Evolutionary conservation across 2,113 vertebrate genomes (phyloP), one percentile per base, ranked within the genome.

Genomic region (Trichomycterus rosablanca): DNA sequence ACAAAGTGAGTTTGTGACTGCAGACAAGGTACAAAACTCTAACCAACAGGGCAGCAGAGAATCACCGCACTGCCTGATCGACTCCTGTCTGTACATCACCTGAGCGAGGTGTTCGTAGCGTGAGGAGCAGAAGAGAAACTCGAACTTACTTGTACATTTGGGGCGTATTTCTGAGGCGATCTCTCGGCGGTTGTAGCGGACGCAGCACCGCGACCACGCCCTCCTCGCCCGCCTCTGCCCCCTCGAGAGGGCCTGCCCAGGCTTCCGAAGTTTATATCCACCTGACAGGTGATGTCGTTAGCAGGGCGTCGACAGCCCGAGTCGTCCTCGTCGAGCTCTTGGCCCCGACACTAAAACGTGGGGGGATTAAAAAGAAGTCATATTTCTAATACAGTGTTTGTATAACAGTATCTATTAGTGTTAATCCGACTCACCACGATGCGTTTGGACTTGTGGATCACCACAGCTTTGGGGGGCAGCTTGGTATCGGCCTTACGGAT

Each of bases 181-280:
- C 74, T 75, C 79, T 40, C 82, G 77, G 48, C 12, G 14, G n/a
- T n/a, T n/a, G n/a, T n/a, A n/a, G n/a, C n/a, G n/a, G n/a, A n/a
- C n/a, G 45, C 39, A 50, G 64, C 83, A 46, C 84, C 73, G 72
- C 66, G 64, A 10, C 81, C 83, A 15, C 74, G 71, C 60, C 86
- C 86, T n/a, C 88, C 87, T 49, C 86, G 83, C 6, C 82, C 79
- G 62, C 90, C 90, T 80, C 93, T 87, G 71, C 86, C 85, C 12
- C 93, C 91, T 23, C 85, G 82, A 23, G 84, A 76, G 2, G 91
- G 88, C 1, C 89, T 87, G 32, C 87, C 66, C 44, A 97, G 89
- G 74, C 68, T 93, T 22, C 93, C 95, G 50, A 98, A 99, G 71
- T 98, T 93, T 72, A 99, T 97, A 74, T 95, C 90, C 79, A 99